phyloP scores from a whole-genome alignment of 64 coral and sea anemone genomes.

The Astreopora myriophthalma region DNA sequence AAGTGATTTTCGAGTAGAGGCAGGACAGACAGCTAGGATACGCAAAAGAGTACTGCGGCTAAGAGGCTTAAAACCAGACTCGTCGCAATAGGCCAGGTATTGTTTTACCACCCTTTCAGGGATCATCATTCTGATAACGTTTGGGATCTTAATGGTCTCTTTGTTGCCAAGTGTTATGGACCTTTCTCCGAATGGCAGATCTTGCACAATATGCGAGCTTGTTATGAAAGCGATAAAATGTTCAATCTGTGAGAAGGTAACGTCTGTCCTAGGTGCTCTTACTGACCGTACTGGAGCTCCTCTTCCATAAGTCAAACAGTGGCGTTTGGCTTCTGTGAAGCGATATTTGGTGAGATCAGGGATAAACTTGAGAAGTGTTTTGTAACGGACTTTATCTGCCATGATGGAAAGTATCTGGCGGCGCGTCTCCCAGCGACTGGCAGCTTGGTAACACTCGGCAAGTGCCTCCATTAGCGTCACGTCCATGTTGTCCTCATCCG shows the following conservation, averaged over 20 bases:
- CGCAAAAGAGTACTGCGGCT: constrained; percentile 28
- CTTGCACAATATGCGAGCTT: constrained; percentile 41
- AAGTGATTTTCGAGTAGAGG: constrained; percentile 38
- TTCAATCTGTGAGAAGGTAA: neutral
- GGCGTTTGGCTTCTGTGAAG: constrained; percentile 36
- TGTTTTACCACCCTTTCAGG: constrained; percentile 42
- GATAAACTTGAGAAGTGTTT: neutral
- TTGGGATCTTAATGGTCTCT: constrained; percentile 49
- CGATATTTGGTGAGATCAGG: neutral
- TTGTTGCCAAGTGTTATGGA: constrained; percentile 49
- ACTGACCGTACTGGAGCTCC: neutral
- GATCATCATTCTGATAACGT: constrained; percentile 39
- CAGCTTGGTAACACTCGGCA: neutral
- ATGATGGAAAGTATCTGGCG: constrained; percentile 44
- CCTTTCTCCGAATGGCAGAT: constrained; percentile 38
- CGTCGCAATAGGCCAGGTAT: constrained; percentile 11
- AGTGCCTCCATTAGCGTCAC: neutral
- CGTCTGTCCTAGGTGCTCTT: neutral
- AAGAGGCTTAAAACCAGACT: constrained; percentile 7
- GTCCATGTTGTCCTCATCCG: neutral
- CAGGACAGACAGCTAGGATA: constrained; percentile 47
- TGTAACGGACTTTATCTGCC: constrained; percentile 59
- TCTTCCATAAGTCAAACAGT: constrained; percentile 43
- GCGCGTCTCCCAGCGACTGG: neutral
- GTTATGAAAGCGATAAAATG: neutral